A percentile compares a stretch with the other conserved stretches of the same genome.
These are phyloP conservation scores for Brachyistius frenatus DNA, from an alignment of 2,113 vertebrate genomes.

Conservation along the genomic window DNA sequence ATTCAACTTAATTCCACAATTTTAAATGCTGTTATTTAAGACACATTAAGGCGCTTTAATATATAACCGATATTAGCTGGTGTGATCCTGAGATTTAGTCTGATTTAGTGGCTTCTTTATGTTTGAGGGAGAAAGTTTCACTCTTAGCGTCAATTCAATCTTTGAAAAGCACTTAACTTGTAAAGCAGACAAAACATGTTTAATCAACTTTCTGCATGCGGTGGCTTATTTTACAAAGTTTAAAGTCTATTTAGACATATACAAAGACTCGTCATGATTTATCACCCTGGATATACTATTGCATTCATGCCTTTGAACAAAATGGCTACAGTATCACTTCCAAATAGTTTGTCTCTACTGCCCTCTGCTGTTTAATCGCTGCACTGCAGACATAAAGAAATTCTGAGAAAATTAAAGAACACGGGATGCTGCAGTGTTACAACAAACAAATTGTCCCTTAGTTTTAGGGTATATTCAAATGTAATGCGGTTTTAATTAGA, in stretches of 20 bases:
- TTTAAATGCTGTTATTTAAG: neutral
- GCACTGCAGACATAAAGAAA: conserved; percentile 13
- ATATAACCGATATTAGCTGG: neutral
- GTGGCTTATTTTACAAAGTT: neutral
- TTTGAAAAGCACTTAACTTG: too few species aligned
- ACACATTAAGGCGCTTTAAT: neutral
- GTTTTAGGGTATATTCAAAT: neutral
- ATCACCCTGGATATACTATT: neutral
- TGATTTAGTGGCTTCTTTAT: too few species aligned
- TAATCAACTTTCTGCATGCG: neutral
- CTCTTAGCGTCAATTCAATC: neutral
- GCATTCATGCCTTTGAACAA: conserved; percentile 16
- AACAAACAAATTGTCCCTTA: neutral
- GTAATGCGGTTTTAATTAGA: too few species aligned
- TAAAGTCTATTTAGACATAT: neutral
- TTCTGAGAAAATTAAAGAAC: neutral
- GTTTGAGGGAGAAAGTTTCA: neutral
- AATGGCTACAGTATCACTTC: conserved; percentile 12
- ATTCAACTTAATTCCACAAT: neutral
- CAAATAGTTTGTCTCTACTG: conserved; percentile 28
- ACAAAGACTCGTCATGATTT: neutral
- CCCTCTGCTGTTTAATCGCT: conserved; percentile 63
- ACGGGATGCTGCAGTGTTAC: neutral
- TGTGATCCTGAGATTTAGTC: neutral
- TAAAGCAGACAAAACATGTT: too few species aligned